Percentiles rank a stretch among this genome's conserved stretches.
These are phyloP conservation scores for Cliona cf. orientalis DNA, from an alignment of 37 sponge, comb jelly and placozoan species.

Conservation along the genomic window DNA sequence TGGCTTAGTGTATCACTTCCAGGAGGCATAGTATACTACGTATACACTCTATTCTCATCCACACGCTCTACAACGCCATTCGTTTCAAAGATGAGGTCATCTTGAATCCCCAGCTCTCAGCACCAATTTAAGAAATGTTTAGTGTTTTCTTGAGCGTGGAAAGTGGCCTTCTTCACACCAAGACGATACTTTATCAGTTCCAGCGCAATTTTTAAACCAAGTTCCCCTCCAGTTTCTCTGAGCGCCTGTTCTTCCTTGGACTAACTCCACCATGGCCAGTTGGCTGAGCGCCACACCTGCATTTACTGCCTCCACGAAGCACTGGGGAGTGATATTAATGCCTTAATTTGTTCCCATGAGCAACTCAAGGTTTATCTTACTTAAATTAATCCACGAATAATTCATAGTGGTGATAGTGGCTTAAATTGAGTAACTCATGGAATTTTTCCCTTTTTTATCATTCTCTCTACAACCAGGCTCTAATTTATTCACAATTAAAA, in stretches of 20 bases:
- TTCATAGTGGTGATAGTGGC: too few relatives aligned
- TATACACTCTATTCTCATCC: constrained; percentile 70
- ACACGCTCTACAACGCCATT: constrained; percentile 78
- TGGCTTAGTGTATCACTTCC: constrained; percentile 78
- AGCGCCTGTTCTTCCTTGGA: not conserved
- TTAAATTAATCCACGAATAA: too few relatives aligned
- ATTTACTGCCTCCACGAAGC: constrained; percentile 67
- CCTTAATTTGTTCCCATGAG: too few relatives aligned
- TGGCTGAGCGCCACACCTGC: constrained; percentile 74
- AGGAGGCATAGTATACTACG: constrained; percentile 80
- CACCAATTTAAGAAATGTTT: constrained; percentile 84
- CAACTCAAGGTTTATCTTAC: too few relatives aligned
- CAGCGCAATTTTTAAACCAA: not conserved
- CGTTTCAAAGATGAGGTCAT: constrained; percentile 82
- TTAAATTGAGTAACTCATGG: too few relatives aligned
- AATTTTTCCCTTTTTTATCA: too few relatives aligned
- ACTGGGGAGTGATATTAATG: constrained; percentile 9
- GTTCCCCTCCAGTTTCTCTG: not conserved
- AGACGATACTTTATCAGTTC: constrained; percentile 30
- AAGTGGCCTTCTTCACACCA: too few relatives aligned
- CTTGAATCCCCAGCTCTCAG: constrained; percentile 63
- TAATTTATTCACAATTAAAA: too few relatives aligned
- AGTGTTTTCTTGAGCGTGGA: constrained; percentile 78
- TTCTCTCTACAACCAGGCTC: too few relatives aligned
- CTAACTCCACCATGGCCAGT: constrained; percentile 59